These are phyloP conservation scores for Maconellicoccus hirsutus DNA, from an alignment of 1,140 invertebrate genomes.

Conservation along the genomic window DNA sequence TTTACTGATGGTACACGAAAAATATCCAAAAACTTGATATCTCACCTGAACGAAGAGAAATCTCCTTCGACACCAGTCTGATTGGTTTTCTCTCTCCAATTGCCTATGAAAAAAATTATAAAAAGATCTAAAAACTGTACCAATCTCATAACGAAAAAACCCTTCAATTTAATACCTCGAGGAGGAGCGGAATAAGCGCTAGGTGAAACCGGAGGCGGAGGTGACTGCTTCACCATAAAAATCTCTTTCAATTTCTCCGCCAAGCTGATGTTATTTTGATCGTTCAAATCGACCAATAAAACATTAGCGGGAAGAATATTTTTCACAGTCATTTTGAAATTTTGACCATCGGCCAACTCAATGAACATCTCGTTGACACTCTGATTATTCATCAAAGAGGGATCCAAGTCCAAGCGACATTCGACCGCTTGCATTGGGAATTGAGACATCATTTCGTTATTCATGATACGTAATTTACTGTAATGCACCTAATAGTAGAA, in stretches of 20 bases:
- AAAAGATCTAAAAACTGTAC: neutral
- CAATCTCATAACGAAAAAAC: no score
- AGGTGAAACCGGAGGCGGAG: neutral
- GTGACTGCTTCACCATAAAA: neutral
- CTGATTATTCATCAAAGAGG: slow-evolving; percentile 32
- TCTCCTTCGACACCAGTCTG: neutral
- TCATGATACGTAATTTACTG: slow-evolving; percentile 46
- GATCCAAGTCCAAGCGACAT: slow-evolving; percentile 50
- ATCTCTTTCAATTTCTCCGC: neutral
- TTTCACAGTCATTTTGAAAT: slow-evolving; percentile 44
- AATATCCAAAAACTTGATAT: neutral
- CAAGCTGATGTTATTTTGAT: slow-evolving; percentile 28
- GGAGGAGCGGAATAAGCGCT: neutral
- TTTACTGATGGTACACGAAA: no score
- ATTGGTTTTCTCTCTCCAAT: neutral
- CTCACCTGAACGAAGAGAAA: neutral
- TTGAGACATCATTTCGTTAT: slow-evolving; percentile 45
- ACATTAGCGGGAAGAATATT: slow-evolving; percentile 38
- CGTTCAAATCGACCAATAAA: slow-evolving; percentile 41
- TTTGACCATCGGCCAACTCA: slow-evolving; percentile 37
- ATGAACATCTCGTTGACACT: slow-evolving; percentile 38
- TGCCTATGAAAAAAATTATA: neutral
- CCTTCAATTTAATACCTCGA: no score
- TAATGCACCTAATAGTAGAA: slow-evolving; percentile 34
- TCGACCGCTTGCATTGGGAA: slow-evolving; percentile 60